Evolutionary conservation across 1,140 invertebrate species (phyloP).

Genomic region (Drosophila guanche): DNA sequence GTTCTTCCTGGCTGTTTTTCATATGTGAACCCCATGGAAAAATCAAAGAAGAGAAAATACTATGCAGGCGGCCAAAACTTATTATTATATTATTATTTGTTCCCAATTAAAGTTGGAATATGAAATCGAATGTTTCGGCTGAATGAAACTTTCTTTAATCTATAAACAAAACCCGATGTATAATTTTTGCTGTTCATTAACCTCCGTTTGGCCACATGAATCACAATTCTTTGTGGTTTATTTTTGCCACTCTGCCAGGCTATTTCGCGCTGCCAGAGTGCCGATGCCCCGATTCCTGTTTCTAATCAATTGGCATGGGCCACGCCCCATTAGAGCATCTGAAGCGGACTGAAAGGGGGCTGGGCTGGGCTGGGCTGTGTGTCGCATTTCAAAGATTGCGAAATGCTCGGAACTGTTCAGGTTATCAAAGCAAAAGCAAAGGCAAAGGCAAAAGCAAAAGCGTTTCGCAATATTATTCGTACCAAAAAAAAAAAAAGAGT

Average conservation of each 20-base stretch:
- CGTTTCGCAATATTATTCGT: background rate
- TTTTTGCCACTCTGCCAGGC: constrained; percentile 1
- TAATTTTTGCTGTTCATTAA: constrained; percentile 40
- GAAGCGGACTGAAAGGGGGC: background rate
- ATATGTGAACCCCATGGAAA: constrained; percentile 5
- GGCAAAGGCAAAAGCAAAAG: background rate
- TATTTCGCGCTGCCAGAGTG: background rate
- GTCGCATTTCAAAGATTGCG: constrained; percentile 63
- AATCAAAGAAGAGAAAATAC: constrained; percentile 40
- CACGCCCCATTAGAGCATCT: constrained; percentile 20
- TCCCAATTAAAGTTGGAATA: constrained; percentile 13
- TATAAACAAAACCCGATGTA: constrained; percentile 13
- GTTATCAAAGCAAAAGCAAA: constrained; percentile 31
- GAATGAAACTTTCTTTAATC: background rate
- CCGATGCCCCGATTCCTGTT: background rate
- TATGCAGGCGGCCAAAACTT: constrained; percentile 13
- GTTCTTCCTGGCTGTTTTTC: constrained; percentile 14
- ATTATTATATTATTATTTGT: constrained; percentile 18
- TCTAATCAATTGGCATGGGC: constrained; percentile 20
- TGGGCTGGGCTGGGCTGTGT: background rate
- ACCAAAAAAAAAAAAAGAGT: background rate
- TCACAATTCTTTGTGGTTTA: constrained; percentile 36
- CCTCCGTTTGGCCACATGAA: constrained; percentile 21
- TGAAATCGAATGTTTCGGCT: background rate
- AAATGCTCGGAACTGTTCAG: constrained; percentile 46